Evolutionary conservation across 2,797 vertebrate genomes (phyloP).

Genomic region (Sebastes variabilis): DNA sequence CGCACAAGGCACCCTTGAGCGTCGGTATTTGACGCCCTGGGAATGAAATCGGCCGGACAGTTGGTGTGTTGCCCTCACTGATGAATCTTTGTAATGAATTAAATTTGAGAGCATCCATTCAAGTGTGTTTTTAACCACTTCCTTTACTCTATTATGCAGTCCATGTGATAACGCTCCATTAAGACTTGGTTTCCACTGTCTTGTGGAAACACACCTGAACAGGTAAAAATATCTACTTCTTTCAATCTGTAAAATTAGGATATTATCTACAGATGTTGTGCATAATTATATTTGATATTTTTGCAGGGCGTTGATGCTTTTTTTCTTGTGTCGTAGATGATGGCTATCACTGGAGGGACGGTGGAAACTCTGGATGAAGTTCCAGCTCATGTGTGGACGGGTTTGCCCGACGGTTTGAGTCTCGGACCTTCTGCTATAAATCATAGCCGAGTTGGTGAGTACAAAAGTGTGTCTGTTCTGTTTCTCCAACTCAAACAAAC

Average conservation of each 20-base stretch:
- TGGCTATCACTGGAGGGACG: constrained; percentile 67
- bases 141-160: neutral
- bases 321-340: constrained; percentile 37
- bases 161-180: neutral
- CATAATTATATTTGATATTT: neutral
- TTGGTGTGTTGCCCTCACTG: neutral
- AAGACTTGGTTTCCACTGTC: neutral
- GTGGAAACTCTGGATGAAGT: constrained; percentile 87
- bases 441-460: constrained; percentile 89
- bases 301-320: neutral
- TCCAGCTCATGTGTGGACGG: constrained; percentile 87
- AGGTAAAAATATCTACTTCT: constrained; percentile 5
- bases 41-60: neutral
- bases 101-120: neutral
- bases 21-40: too few species aligned
- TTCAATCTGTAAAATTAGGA: neutral
- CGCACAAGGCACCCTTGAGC: too few species aligned
- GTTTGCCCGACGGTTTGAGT: constrained; percentile 88
- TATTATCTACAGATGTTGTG: neutral
- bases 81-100: neutral
- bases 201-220: neutral
- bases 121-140: neutral
- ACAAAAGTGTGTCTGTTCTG: neutral
- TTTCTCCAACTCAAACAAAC: neutral
- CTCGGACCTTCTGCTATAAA: constrained; percentile 88